These are phyloP conservation scores for Pheosia gnoma DNA, from an alignment of 2,888 invertebrate genomes.

Conservation along the genomic window DNA sequence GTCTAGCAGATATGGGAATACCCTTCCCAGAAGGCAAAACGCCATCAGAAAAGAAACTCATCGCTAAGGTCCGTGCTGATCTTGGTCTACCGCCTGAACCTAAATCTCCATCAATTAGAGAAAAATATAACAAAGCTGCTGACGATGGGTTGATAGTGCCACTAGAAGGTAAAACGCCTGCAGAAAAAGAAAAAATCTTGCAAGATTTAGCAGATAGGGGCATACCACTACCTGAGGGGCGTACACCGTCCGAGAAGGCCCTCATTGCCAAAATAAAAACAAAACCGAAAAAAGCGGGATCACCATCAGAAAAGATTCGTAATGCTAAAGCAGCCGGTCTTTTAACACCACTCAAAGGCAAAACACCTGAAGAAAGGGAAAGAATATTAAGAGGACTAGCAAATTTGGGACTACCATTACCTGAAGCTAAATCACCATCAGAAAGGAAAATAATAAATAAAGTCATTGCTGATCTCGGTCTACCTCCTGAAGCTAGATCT, in stretches of 20 bases:
- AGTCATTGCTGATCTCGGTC: conserved; percentile 42
- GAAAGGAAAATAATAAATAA: conserved; percentile 40
- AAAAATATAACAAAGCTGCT: background rate
- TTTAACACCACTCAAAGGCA: conserved; percentile 29
- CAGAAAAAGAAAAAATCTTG: conserved; percentile 41
- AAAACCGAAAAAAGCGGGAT: background rate
- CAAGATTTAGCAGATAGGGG: conserved; percentile 34
- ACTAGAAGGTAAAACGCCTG: conserved; percentile 39
- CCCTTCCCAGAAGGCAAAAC: conserved; percentile 31
- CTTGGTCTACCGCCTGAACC: conserved; percentile 33
- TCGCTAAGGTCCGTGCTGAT: conserved; percentile 9
- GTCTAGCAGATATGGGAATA: background rate
- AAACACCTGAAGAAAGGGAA: conserved; percentile 36
- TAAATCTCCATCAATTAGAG: conserved; percentile 16
- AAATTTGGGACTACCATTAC: background rate
- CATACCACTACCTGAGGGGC: conserved; percentile 42
- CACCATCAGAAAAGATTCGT: conserved; percentile 12
- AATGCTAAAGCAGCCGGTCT: conserved; percentile 38
- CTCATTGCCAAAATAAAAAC: conserved; percentile 17
- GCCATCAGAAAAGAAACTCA: conserved; percentile 26
- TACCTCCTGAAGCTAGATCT: conserved; percentile 44
- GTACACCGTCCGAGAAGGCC: conserved; percentile 41
- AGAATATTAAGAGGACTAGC: conserved; percentile 21
- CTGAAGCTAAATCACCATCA: background rate
- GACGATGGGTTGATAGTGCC: conserved; percentile 40